phyloP scores from a whole-genome alignment of 2,888 invertebrate genomes.

The Macaria notata region DNA sequence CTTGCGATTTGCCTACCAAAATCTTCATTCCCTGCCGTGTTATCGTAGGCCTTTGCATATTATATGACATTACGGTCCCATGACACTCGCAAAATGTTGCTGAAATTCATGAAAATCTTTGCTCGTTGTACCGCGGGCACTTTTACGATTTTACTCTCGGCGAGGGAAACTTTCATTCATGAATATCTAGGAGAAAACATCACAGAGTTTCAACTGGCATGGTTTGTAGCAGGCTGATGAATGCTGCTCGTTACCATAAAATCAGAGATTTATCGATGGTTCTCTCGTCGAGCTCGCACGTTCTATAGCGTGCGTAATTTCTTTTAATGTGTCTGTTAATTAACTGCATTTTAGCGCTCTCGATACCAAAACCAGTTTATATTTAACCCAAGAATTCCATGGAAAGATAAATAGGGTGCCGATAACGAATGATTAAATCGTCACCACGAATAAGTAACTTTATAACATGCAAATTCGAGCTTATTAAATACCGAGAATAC shows the following conservation, averaged over 20 bases:
- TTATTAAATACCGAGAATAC: not conserved
- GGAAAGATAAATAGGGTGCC: conserved; percentile 19
- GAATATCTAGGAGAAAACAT: not conserved
- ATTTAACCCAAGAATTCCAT: conserved; percentile 8
- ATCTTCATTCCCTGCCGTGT: conserved; percentile 14
- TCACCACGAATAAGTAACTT: not conserved
- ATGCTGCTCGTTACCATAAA: conserved; percentile 9
- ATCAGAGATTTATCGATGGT: conserved; percentile 9
- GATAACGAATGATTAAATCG: conserved; percentile 9
- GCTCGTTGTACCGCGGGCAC: conserved; percentile 3
- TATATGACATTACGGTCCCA: conserved; percentile 13
- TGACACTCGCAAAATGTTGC: conserved; percentile 14
- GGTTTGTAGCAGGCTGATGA: not conserved
- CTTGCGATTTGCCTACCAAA: conserved; percentile 16
- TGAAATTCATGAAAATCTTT: conserved; percentile 18
- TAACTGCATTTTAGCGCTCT: conserved; percentile 22
- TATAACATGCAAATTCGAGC: not conserved
- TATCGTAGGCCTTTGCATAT: conserved; percentile 17
- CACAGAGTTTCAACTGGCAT: not conserved
- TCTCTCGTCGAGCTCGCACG: conserved; percentile 3
- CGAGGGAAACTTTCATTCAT: conserved; percentile 7
- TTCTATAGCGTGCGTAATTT: conserved; percentile 16
- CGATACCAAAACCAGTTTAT: conserved; percentile 7
- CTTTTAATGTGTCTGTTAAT: conserved; percentile 29
- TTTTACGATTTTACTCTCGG: conserved; percentile 8